These are phyloP conservation scores for Poecilus cupreus DNA, from an alignment of 2,888 invertebrate genomes.

Conservation along the genomic window DNA sequence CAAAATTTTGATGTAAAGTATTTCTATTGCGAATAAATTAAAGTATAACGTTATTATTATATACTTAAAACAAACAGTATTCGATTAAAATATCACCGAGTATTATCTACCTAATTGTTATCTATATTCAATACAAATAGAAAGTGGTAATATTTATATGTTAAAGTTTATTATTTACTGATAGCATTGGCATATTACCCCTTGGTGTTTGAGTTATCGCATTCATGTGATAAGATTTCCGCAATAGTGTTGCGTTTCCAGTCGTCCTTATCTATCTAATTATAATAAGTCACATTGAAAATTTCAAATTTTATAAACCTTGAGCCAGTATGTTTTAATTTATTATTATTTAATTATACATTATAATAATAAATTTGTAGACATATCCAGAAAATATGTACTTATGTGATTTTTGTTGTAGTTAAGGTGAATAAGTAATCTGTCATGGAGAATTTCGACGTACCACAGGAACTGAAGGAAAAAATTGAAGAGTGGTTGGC, in stretches of 20 bases:
- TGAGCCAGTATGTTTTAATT: not conserved
- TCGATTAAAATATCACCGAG: not conserved
- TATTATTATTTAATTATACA: not conserved
- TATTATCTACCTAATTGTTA: constrained; percentile 4
- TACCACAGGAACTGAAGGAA: constrained; percentile 74
- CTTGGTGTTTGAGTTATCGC: constrained; percentile 27
- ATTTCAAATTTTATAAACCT: not conserved
- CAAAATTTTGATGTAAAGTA: not conserved
- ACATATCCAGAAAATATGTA: not conserved
- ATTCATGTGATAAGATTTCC: constrained; percentile 15
- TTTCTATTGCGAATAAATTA: not conserved
- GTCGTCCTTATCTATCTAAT: constrained; percentile 8
- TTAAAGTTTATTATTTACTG: constrained; percentile 29
- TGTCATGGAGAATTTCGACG: constrained; percentile 39
- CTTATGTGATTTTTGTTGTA: constrained; percentile 9
- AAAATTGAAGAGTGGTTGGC: constrained; percentile 84
- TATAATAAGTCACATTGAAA: constrained; percentile 18
- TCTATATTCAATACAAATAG: constrained; percentile 13
- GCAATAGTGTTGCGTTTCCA: constrained; percentile 21
- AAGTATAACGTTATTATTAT: constrained; percentile 1
- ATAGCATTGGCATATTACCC: constrained; percentile 27
- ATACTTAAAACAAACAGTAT: not conserved
- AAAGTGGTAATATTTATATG: not conserved
- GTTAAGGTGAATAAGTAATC: not conserved
- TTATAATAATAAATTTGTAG: not conserved